These are phyloP conservation scores for Limosa lapponica DNA, from an alignment of 2,797 vertebrate genomes.

Conservation along the genomic window DNA sequence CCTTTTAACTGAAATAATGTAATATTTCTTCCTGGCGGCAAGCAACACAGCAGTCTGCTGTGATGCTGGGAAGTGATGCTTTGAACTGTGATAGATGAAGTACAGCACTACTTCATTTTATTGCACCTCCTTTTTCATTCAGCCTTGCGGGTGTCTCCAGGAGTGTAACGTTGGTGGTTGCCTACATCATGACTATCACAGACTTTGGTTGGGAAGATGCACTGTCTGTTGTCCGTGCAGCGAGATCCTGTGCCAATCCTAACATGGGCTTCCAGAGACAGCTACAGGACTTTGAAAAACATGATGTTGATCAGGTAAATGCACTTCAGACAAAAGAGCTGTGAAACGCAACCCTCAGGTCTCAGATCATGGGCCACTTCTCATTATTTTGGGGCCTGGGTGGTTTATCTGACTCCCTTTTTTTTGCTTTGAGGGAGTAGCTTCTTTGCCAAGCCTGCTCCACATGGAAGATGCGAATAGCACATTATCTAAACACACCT, in stretches of 20 bases:
- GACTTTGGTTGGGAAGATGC: constrained; percentile 94
- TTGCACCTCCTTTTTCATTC: background rate
- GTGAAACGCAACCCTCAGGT: background rate
- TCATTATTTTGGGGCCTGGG: background rate
- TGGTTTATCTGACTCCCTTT: background rate
- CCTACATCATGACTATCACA: constrained; percentile 95
- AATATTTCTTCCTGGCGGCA: background rate
- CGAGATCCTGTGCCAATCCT: constrained; percentile 90
- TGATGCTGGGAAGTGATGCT: background rate
- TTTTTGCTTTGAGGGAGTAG: background rate
- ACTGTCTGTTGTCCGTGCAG: constrained; percentile 85
- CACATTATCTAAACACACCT: background rate
- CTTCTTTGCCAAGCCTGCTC: background rate
- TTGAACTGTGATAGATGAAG: background rate
- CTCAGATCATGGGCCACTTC: background rate
- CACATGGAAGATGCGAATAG: background rate
- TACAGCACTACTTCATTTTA: background rate
- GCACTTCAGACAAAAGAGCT: background rate
- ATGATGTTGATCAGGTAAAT: constrained; percentile 85
- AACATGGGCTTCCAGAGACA: constrained; percentile 94
- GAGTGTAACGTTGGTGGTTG: constrained; percentile 93
- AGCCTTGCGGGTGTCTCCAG: constrained; percentile 96
- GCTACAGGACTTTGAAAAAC: constrained; percentile 90
- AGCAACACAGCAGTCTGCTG: background rate
- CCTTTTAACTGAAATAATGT: background rate